Evolutionary conservation across 2,797 vertebrate genomes (phyloP), one percentile per base, ranked within the genome.

Genomic region (Hydrolagus colliei): DNA sequence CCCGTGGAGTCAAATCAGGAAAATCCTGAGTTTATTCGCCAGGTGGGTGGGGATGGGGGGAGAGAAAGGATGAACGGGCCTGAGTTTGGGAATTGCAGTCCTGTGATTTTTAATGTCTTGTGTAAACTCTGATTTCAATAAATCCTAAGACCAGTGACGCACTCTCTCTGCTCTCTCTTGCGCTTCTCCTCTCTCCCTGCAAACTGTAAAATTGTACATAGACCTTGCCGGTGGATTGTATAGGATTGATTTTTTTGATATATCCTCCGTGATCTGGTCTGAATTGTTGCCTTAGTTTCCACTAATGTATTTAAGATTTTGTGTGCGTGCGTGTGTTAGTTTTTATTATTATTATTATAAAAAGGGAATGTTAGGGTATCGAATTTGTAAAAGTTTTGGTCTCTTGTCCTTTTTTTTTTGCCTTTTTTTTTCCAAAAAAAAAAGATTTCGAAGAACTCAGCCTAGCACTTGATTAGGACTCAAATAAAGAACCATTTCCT

Each of bases 381-480:
- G 27, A 82, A 84, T 41, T 63, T 84, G 79, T 52, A 71, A n/a
- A 41, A 52, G 63, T 41, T 84, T 27, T 67, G 78, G 61, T 18
- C 12, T 52, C 22, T 32, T 11, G 74, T 75, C 32, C 61, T 27
- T 41, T 8, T 80, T 84, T 35, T 71, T 52, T 52, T 52, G 41
- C 41, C 6, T 52, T 52, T 52, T 52, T 52, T 52, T 52, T 52
- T 27, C 27, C 27, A 27, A 27, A 52, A 52, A 52, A 68, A 67
- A 18, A 71, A 67, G 41, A 76, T 52, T 62, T 14, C 41, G 84
- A 18, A 76, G 35, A 2, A 91, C 88, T 90, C 92, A 90, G 87
- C 92, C 88, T 90, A 90, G 94, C 94, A 95, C 94, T 95, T 95
- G 92, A 92, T 92, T 91, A 91, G 91, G 87, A 86, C 72, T 61